These are phyloP conservation scores for Eleutherodactylus coqui DNA, from an alignment of 2,797 vertebrate species.

Conservation along the genomic window DNA sequence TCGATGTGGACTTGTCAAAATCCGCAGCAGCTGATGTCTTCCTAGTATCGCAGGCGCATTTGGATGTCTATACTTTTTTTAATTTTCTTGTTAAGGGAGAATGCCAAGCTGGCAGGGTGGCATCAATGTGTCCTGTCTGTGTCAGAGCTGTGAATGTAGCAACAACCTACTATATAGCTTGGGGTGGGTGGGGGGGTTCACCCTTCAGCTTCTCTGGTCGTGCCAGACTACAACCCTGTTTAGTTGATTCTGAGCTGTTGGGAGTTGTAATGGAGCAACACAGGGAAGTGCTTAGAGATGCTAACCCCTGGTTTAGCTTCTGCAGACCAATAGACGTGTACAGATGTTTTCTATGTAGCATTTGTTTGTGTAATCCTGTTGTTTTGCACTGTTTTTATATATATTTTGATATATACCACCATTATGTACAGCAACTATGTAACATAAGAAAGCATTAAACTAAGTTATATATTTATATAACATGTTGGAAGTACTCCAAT, in stretches of 20 bases:
- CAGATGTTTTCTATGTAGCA: slow-evolving; percentile 54
- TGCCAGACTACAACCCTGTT: slow-evolving; percentile 1
- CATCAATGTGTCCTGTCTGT: not conserved
- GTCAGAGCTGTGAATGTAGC: slow-evolving; percentile 58
- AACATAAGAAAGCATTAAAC: slow-evolving; percentile 52
- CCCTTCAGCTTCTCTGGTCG: not conserved
- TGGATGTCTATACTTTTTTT: slow-evolving; percentile 27
- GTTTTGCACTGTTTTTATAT: slow-evolving; percentile 62
- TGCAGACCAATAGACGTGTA: slow-evolving; percentile 53
- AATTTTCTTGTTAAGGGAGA: slow-evolving; percentile 19
- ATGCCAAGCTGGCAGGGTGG: slow-evolving; percentile 17
- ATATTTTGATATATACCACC: slow-evolving; percentile 54
- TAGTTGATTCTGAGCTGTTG: not conserved
- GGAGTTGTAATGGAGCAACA: slow-evolving; percentile 25
- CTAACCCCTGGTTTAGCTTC: slow-evolving; percentile 38
- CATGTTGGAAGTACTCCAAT: slow-evolving; percentile 60
- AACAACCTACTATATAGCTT: slow-evolving; percentile 22
- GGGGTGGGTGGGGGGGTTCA: not conserved
- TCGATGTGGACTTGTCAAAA: slow-evolving; percentile 29
- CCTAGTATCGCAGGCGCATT: slow-evolving; percentile 19
- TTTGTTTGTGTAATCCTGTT: slow-evolving; percentile 56
- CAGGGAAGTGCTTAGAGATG: slow-evolving; percentile 6
- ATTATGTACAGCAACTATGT: slow-evolving; percentile 62
- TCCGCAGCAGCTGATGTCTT: not conserved
- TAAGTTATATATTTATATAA: slow-evolving; percentile 65